Evolutionary conservation across 2,888 invertebrate species (phyloP), one percentile per base, ranked within the genome.

Genomic region (Chouioia cunea): DNA sequence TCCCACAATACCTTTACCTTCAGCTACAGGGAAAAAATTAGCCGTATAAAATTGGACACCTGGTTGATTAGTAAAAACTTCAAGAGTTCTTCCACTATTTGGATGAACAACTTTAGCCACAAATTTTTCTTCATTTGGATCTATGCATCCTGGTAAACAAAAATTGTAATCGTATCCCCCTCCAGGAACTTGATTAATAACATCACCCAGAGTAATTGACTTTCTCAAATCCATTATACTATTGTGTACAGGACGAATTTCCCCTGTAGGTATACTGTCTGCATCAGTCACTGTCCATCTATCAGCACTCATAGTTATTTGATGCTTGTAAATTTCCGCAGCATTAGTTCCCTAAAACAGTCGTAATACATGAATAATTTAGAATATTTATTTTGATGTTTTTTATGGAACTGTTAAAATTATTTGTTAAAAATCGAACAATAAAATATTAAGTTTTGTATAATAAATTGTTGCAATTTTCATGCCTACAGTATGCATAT

Each of bases 31-130:
- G 46, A 95, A 86, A 70, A 86, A 87, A 82, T 95, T 95, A 0
- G 92, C 90, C 0, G 96, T 96, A 82, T 97, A 97, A 80, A 97
- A 92, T 84, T 97, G 97, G 68, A 97, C 89, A 0, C 96, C 97
- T 0, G 96, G 96, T 83, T 96, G 95, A 82, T 96, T 93, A 72
- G 95, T 93, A 77, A 91, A 92, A 0, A 96, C 89, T 82, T 95
- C 94, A 65, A 97, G 81, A 62, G 89, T 90, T 71, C 96, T 89
- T 1, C 96, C 96, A 23, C 89, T 88, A 15, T 82, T 76, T 0
- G 92, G 91, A 86, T 95, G 93, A 4, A 88, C 78, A 0, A 90
- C 91, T 77, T 91, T 91, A 76, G 92, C 91, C 44, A 92, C 90
- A 76, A 92, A 90, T 2, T 89, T 88, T 53, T 87, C 88, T 75